A percentile compares a stretch with the other conserved stretches of the same genome.
Evolutionary conservation across 2,888 invertebrate species (phyloP).

Genomic region (Pandemis cinnamomeana): DNA sequence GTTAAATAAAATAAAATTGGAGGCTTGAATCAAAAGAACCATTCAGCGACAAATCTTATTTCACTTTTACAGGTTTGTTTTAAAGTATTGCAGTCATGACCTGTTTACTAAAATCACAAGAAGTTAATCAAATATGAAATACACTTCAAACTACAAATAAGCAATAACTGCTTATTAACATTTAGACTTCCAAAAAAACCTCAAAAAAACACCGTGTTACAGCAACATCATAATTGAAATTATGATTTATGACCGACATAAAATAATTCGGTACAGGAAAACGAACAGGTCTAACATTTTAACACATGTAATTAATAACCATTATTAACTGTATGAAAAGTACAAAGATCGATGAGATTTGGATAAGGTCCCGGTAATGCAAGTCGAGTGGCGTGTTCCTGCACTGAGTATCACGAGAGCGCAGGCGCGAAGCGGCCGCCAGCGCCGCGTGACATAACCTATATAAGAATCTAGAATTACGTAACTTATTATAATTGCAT

Average conservation of each 20-base stretch:
- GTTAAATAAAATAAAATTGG: slow-evolving; percentile 55
- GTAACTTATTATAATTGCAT: slow-evolving; percentile 83
- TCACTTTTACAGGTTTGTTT: slow-evolving; percentile 15
- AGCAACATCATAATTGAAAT: slow-evolving; percentile 23
- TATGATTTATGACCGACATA: slow-evolving; percentile 30
- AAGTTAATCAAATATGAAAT: slow-evolving; percentile 13
- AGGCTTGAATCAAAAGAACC: slow-evolving; percentile 19
- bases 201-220: slow-evolving; percentile 13
- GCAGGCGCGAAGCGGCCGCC: slow-evolving; percentile 53
- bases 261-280: slow-evolving; percentile 49
- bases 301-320: slow-evolving; percentile 31
- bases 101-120: slow-evolving; percentile 21
- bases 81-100: slow-evolving; percentile 10
- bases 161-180: slow-evolving; percentile 10
- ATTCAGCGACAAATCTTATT: slow-evolving; percentile 21
- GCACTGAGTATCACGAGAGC: slow-evolving; percentile 77
- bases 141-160: slow-evolving; percentile 14
- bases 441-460: slow-evolving; percentile 67
- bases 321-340: slow-evolving; percentile 63
- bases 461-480: slow-evolving; percentile 81
- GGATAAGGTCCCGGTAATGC: slow-evolving; percentile 64
- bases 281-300: slow-evolving; percentile 60
- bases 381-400: slow-evolving; percentile 69
- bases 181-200: slow-evolving; percentile 18
- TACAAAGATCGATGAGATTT: slow-evolving; percentile 70